phyloP scores from a whole-genome alignment of 2,888 invertebrate genomes.

The Tipula confusa region DNA sequence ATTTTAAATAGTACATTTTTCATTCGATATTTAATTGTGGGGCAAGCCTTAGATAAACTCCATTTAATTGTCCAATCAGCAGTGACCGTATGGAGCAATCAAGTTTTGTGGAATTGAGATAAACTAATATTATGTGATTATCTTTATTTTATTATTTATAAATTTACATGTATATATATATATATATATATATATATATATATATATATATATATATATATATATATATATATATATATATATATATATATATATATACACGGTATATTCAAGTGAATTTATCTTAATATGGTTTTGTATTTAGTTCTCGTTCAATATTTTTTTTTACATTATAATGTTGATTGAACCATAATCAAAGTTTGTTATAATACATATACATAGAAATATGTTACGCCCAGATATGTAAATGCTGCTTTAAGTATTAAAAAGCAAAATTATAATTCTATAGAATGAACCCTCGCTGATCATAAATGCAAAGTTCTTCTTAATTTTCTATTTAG shows the following conservation, averaged over 20 bases:
- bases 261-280: not conserved
- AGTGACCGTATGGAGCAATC: not conserved
- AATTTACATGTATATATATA: too few relatives aligned
- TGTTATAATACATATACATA: not conserved
- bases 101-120: not conserved
- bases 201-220: too few relatives aligned
- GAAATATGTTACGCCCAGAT: not conserved
- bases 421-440: too few relatives aligned
- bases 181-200: too few relatives aligned
- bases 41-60: not conserved
- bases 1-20: not conserved
- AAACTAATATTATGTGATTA: not conserved
- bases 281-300: not conserved
- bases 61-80: not conserved
- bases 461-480: too few relatives aligned
- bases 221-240: too few relatives aligned
- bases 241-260: not conserved
- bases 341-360: not conserved
- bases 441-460: too few relatives aligned
- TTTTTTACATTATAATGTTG: not conserved
- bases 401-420: too few relatives aligned
- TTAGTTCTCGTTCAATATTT: not conserved
- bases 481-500: too few relatives aligned
- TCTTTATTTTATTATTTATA: not conserved
- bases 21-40: not conserved